phyloP scores from a whole-genome alignment of 1,140 invertebrate genomes.

The Cataglyphis hispanica region DNA sequence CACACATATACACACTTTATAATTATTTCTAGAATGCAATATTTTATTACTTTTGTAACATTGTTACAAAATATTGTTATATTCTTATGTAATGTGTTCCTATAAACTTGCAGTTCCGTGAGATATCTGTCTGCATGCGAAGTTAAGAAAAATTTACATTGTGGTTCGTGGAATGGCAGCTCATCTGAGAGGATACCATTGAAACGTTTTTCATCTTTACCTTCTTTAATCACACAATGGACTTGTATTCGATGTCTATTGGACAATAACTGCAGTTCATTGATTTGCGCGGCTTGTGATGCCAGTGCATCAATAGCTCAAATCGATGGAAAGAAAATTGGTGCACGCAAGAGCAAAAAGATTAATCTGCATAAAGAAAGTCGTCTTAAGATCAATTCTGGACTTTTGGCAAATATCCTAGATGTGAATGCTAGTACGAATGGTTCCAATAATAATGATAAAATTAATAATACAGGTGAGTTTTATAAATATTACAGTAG shows the following conservation, averaged over 20 bases:
- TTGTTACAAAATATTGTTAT: constrained; percentile 15
- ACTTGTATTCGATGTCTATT: constrained; percentile 85
- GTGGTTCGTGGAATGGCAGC: constrained; percentile 80
- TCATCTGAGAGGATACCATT: constrained; percentile 65
- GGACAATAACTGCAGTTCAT: constrained; percentile 82
- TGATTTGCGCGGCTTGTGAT: constrained; percentile 83
- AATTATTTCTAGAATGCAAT: not conserved
- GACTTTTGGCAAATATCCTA: constrained; percentile 77
- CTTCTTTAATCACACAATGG: constrained; percentile 83
- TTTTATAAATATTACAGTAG: not conserved
- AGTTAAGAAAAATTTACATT: constrained; percentile 73
- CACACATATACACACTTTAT: not conserved
- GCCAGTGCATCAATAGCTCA: constrained; percentile 83
- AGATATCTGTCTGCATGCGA: constrained; percentile 71
- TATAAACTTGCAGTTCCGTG: constrained; percentile 75
- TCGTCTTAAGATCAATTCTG: constrained; percentile 78
- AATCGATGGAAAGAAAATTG: constrained; percentile 81
- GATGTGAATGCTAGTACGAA: constrained; percentile 75
- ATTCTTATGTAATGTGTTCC: constrained; percentile 29
- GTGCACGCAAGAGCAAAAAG: constrained; percentile 82
- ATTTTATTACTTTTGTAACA: constrained; percentile 35
- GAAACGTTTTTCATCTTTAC: constrained; percentile 81
- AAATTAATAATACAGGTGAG: constrained; percentile 76
- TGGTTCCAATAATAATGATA: constrained; percentile 73
- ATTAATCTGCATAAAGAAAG: constrained; percentile 79